These are phyloP conservation scores for Scrobipalpa costella DNA, from an alignment of 2,888 invertebrate genomes.

Conservation along the genomic window DNA sequence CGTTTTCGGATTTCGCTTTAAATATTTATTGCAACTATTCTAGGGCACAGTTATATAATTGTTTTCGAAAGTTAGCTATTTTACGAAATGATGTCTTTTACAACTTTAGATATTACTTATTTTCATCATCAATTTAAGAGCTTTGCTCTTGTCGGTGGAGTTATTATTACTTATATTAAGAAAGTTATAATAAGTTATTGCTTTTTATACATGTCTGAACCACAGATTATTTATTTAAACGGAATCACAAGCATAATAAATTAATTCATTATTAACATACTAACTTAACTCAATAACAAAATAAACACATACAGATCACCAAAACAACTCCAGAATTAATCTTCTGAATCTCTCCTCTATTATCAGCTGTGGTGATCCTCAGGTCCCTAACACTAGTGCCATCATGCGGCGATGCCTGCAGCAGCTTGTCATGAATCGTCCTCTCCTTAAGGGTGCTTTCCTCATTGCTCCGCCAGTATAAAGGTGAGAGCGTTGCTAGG, in stretches of 20 bases:
- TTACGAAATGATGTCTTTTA: too few relatives aligned
- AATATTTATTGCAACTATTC: background rate
- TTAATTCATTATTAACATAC: background rate
- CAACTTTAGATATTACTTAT: too few relatives aligned
- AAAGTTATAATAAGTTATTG: too few relatives aligned
- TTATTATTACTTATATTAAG: too few relatives aligned
- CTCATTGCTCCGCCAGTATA: constrained; percentile 58
- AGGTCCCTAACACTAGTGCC: constrained; percentile 31
- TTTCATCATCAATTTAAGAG: too few relatives aligned
- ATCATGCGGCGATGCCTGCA: background rate
- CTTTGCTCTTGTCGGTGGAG: too few relatives aligned
- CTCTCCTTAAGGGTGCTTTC: constrained; percentile 42
- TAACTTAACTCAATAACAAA: background rate
- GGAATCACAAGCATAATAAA: background rate
- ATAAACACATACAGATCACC: background rate
- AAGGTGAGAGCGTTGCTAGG: constrained; percentile 48
- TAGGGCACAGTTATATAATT: too few relatives aligned
- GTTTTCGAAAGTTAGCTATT: too few relatives aligned
- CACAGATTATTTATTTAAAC: too few relatives aligned
- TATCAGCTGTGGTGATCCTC: constrained; percentile 20
- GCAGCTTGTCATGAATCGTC: constrained; percentile 31
- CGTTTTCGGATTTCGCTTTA: constrained; percentile 3
- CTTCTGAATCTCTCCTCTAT: background rate
- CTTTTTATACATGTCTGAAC: too few relatives aligned
- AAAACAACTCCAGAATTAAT: background rate